Percentiles rank a stretch among this genome's conserved stretches.
Conservation (phyloP, 2,113 vertebrate genomes). For the Tragulus kanchil region DNA sequence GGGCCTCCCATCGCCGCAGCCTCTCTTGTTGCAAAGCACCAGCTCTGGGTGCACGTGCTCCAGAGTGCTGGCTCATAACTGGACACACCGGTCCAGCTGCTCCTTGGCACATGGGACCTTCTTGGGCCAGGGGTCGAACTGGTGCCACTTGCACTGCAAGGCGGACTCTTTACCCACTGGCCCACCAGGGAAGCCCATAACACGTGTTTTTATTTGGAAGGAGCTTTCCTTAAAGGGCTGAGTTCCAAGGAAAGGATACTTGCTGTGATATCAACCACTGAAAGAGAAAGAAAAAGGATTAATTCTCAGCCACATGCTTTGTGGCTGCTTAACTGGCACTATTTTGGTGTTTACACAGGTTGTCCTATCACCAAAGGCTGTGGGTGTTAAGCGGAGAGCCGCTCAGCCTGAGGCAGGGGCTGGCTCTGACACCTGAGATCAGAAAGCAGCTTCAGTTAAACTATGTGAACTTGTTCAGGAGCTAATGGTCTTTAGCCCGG, state of each 20-base stretch:
- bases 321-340: background rate
- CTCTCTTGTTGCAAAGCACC: too few species aligned
- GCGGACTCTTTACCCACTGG: too few species aligned
- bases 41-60: too few species aligned
- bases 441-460: conserved; percentile 12
- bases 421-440: background rate
- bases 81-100: too few species aligned
- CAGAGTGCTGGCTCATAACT: too few species aligned
- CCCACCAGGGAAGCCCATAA: background rate
- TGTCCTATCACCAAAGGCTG: background rate
- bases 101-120: too few species aligned
- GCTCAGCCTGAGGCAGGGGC: background rate
- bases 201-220: background rate
- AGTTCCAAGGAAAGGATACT: conserved; percentile 91
- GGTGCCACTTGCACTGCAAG: too few species aligned
- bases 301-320: background rate
- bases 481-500: background rate
- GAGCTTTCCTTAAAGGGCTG: background rate
- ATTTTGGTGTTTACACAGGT: background rate
- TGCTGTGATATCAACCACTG: conserved; percentile 99
- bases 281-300: conserved; percentile 83
- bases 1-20: too few species aligned
- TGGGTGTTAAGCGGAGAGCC: background rate
- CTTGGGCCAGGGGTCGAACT: too few species aligned
- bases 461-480: background rate